These are phyloP conservation scores for Emydocephalus ijimae DNA, from an alignment of 2,113 vertebrate genomes.

Conservation along the genomic window DNA sequence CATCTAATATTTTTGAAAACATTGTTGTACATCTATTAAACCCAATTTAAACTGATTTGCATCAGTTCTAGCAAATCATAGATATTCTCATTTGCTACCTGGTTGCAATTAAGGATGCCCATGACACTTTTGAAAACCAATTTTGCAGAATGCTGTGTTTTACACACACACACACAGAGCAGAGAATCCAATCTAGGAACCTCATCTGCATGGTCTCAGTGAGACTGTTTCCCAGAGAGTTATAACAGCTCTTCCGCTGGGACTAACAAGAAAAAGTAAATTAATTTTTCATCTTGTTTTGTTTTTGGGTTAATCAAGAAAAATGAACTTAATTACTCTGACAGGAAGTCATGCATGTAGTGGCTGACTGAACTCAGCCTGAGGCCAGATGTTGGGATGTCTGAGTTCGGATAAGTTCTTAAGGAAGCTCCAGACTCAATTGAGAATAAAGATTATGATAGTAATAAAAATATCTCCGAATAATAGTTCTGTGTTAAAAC, in stretches of 20 bases:
- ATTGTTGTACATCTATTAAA: neutral
- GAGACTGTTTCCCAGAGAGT: slow-evolving; percentile 37
- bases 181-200: slow-evolving; percentile 9
- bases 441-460: slow-evolving; percentile 36
- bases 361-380: slow-evolving; percentile 48
- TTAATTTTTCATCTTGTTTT: slow-evolving; percentile 63
- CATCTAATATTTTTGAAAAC: neutral
- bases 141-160: slow-evolving; percentile 7
- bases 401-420: slow-evolving; percentile 49
- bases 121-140: neutral
- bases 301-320: slow-evolving; percentile 63
- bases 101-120: neutral
- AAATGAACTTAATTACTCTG: slow-evolving; percentile 65
- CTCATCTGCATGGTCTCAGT: neutral
- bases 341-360: slow-evolving; percentile 58
- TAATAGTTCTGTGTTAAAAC: neutral
- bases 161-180: neutral
- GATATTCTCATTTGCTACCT: neutral
- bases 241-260: slow-evolving; percentile 38
- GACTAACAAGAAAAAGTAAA: slow-evolving; percentile 59
- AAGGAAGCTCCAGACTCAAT: slow-evolving; percentile 32
- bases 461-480: slow-evolving; percentile 25
- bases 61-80: neutral
- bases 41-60: neutral
- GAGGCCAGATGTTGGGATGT: slow-evolving; percentile 52